Evolutionary conservation across 2,888 invertebrate genomes (phyloP).

Genomic region (Esperia sulphurella): DNA sequence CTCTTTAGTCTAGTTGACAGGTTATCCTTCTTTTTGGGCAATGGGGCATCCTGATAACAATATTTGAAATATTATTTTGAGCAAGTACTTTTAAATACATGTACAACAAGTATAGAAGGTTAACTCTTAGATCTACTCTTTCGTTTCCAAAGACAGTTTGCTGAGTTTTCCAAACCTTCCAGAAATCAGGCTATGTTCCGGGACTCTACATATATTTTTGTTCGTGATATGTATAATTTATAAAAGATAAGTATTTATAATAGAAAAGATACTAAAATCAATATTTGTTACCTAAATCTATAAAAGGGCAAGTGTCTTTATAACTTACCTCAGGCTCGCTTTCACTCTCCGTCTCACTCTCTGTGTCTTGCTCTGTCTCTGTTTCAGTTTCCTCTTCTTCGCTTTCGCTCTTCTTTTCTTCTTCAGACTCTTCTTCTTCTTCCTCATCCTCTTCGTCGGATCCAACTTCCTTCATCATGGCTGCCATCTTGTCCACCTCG

Average conservation of each 20-base stretch:
- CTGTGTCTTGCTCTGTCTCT: conserved; percentile 83
- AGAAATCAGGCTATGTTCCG: too few species aligned
- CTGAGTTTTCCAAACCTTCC: too few species aligned
- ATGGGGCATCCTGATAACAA: conserved; percentile 78
- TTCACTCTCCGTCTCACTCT: conserved; percentile 82
- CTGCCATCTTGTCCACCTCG: conserved; percentile 95
- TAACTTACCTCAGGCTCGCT: conserved; percentile 82
- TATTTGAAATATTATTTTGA: neutral
- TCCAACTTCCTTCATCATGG: conserved; percentile 89
- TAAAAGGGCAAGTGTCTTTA: neutral
- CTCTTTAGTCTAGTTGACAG: conserved; percentile 83
- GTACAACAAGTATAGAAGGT: too few species aligned
- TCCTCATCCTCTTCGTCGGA: conserved; percentile 86
- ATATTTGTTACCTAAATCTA: too few species aligned
- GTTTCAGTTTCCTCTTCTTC: conserved; percentile 81
- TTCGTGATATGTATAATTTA: too few species aligned
- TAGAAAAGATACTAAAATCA: too few species aligned
- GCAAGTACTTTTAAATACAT: too few species aligned
- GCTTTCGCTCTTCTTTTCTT: conserved; percentile 75
- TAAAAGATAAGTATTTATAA: too few species aligned
- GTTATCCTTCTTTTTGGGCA: conserved; percentile 83
- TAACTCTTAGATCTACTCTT: too few species aligned
- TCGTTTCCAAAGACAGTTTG: too few species aligned
- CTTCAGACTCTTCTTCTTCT: conserved; percentile 77
- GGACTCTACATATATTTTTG: too few species aligned